A percentile compares a stretch with the other conserved stretches of the same genome.
phyloP scores from a whole-genome alignment of 2,113 vertebrate species.

The Polypterus bichir region DNA sequence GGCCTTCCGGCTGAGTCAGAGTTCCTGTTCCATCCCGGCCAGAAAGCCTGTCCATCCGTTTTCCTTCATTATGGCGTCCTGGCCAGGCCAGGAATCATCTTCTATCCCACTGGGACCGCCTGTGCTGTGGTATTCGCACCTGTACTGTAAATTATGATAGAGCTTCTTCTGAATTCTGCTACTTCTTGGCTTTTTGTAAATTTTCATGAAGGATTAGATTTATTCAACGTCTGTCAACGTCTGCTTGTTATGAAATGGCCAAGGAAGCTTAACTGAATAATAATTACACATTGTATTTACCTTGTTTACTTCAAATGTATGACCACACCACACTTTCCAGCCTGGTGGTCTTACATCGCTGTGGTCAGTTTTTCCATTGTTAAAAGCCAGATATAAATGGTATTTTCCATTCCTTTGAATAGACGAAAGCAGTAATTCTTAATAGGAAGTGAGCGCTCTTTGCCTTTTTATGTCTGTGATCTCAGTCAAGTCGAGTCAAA shows the following conservation, averaged over 20 bases:
- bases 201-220: neutral
- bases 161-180: neutral
- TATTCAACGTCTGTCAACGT: constrained; percentile 1
- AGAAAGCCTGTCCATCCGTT: no score
- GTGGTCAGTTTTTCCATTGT: constrained; percentile 29
- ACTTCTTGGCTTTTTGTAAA: neutral
- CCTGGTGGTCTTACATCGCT: constrained; percentile 16
- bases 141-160: no score
- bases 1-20: no score
- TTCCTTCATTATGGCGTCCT: no score
- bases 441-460: constrained; percentile 11
- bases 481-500: neutral
- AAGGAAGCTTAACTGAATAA: neutral
- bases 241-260: neutral
- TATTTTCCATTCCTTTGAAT: constrained; percentile 29
- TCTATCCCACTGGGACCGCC: no score
- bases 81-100: no score
- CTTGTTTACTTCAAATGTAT: constrained; percentile 15
- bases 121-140: no score
- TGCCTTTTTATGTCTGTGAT: constrained; percentile 27
- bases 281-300: neutral
- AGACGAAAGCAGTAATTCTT: constrained; percentile 6
- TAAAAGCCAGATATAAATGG: constrained; percentile 24
- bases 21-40: no score
- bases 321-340: constrained; percentile 15